Percentiles rank a stretch among this genome's conserved stretches.
Conservation (phyloP, 2,113 vertebrate genomes). For the Geococcyx californianus region DNA sequence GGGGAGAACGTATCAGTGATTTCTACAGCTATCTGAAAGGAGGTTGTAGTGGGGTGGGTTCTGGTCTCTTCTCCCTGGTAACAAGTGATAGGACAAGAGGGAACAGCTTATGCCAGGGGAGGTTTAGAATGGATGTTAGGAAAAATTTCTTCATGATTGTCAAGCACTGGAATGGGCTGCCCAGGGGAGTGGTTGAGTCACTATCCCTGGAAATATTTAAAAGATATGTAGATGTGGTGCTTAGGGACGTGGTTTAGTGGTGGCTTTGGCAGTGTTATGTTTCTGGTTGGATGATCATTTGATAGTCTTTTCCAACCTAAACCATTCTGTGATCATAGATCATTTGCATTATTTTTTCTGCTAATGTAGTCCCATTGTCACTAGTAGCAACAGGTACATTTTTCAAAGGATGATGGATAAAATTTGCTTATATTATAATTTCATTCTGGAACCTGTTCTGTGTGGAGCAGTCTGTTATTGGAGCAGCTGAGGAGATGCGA, state of each 20-base stretch:
- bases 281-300: accelerated
- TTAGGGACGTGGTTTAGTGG: background rate
- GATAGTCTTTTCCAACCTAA: background rate
- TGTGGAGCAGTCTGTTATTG: background rate
- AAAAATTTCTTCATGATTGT: background rate
- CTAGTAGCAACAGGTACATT: background rate
- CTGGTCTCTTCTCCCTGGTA: accelerated
- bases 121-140: background rate
- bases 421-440: background rate
- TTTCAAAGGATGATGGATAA: background rate
- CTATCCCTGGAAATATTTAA: background rate
- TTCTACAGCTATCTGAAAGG: background rate
- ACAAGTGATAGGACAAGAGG: background rate
- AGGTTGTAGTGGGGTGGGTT: no score
- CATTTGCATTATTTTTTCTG: background rate
- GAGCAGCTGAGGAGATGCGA: background rate
- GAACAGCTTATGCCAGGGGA: background rate
- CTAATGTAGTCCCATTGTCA: background rate
- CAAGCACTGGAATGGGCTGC: background rate
- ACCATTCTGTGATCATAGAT: background rate
- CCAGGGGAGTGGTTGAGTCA: background rate
- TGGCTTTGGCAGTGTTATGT: background rate
- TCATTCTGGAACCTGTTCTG: background rate
- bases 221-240: accelerated
- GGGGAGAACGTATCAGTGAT: accelerated